phyloP scores from a whole-genome alignment of 2,113 vertebrate species.

The Strix uralensis region DNA sequence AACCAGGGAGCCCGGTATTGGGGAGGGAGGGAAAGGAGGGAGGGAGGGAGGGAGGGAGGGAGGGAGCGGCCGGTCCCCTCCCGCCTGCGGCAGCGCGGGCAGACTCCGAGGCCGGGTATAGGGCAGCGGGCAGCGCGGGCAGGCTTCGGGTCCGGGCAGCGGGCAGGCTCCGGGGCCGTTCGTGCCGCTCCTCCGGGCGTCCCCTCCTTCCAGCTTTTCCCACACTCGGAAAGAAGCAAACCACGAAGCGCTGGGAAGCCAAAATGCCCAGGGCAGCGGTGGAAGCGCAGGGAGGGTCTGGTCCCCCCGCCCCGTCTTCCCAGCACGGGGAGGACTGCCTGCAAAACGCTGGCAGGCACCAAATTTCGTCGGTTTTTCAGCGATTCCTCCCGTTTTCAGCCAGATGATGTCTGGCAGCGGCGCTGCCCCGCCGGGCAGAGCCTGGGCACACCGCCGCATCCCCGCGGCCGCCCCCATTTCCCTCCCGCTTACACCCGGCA shows the following conservation, averaged over 20 bases:
- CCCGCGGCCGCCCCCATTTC: neutral
- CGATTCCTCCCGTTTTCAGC: neutral
- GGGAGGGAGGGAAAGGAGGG: neutral
- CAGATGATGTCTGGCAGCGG: neutral
- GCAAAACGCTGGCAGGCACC: neutral
- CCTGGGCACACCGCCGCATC: neutral
- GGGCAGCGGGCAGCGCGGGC: neutral
- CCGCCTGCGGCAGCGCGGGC: neutral
- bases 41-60: too few species aligned
- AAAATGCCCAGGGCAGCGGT: neutral
- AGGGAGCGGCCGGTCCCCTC: neutral
- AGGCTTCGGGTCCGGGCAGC: neutral
- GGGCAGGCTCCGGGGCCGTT: neutral
- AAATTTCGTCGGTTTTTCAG: neutral
- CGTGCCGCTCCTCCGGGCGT: neutral
- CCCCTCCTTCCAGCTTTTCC: neutral
- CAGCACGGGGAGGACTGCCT: neutral
- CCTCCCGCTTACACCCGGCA: neutral
- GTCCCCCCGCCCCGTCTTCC: neutral
- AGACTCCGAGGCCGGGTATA: neutral
- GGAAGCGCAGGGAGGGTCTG: neutral
- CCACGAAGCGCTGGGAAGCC: neutral
- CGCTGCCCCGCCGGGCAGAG: neutral
- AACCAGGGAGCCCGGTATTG: fast-evolving
- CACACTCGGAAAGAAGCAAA: neutral